These are phyloP conservation scores for Meles meles DNA, from an alignment of 2,113 vertebrate species.

Conservation along the genomic window DNA sequence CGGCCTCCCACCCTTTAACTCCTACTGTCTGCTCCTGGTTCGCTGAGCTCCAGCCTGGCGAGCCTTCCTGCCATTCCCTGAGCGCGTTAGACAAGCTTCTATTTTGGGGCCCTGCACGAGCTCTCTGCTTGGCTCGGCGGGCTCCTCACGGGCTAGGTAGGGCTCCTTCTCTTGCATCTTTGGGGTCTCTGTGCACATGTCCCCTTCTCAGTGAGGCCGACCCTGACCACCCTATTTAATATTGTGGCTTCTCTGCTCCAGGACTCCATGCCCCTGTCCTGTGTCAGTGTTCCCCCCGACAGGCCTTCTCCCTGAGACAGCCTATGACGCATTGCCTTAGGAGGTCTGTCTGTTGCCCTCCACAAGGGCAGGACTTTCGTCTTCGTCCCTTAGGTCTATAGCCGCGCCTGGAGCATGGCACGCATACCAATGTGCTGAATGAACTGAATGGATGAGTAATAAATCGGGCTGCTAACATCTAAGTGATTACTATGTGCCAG, in stretches of 20 bases:
- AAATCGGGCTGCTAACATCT: neutral
- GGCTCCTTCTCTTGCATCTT: neutral
- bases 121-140: neutral
- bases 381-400: neutral
- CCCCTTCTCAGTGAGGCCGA: neutral
- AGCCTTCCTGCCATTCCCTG: neutral
- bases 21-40: neutral
- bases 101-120: neutral
- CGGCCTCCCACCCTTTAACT: neutral
- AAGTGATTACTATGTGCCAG: neutral
- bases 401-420: neutral
- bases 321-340: fast-evolving
- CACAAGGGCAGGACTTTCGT: neutral
- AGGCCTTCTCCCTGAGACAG: neutral
- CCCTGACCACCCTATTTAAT: neutral
- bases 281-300: neutral
- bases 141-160: neutral
- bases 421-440: neutral
- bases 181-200: neutral
- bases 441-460: neutral
- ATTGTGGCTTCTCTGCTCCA: neutral
- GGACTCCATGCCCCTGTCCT: no score
- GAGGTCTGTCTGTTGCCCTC: neutral
- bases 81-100: fast-evolving
- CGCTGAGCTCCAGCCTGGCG: neutral